Base-by-base conservation (phyloP, 2,113 vertebrate species). In the Rhagologus leucostigma region DNA sequence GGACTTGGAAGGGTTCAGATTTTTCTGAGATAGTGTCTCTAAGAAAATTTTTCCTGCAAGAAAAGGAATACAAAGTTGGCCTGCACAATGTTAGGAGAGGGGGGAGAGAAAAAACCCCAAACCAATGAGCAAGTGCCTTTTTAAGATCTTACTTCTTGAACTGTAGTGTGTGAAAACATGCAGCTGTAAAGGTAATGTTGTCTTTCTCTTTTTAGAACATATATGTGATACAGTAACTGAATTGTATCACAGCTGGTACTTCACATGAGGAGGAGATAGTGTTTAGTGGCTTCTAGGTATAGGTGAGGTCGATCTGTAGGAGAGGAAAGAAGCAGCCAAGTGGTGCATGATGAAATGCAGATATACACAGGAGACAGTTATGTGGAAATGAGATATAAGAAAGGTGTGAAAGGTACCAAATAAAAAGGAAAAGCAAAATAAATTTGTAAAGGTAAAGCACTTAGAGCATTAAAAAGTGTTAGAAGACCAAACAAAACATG, bases 61-160 rank as follows among this genome's bases (percentile, higher is more conserved):
- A 13, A 50, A 55, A 70, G 16, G 9, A 81, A 18, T 69, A 50
- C 11, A 46, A 56, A 42, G 16, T 47, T 84, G 39, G 8, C 27
- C 14, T 62, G 18, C 18, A 65, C 2, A 15, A 0, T 69, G 15
- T 14, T 76, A 35, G n/a, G 26, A 16, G 19, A 7, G 22, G 5
- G 5, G 13, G 2, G 4, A 29, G 6, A 11, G 8, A 21, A 39
- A 44, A 33, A 17, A 0, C 0, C 24, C 5, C 9, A 30, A 70
- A 90, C 8, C 16, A 49, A 13, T 5, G 5, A 64, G 26, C 16
- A 64, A 65, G 3, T 35, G 20, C 7, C 15, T 93, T 53, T 53
- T 73, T 13, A 49, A 67, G 16, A 46, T 65, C 20, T 42, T 67
- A 4, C 13, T 90, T 87, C 44, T 89, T 52, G 63, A 64, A 22